Base-by-base conservation (phyloP, 2,888 invertebrate genomes). In the Alloscopus bannaensis region DNA sequence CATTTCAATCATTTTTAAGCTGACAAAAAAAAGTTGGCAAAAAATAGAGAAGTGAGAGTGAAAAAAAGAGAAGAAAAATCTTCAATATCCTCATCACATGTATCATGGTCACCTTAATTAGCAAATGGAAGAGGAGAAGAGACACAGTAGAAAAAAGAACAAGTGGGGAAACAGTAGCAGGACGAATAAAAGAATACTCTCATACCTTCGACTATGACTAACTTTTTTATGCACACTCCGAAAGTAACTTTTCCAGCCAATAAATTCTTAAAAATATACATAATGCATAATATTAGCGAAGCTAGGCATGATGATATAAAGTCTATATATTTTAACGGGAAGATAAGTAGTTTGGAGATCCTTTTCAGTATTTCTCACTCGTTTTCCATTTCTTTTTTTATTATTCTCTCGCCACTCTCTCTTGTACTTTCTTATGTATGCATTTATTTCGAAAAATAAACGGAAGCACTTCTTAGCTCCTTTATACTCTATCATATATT, bases 91-190 rank as follows among this genome's bases (percentile, higher is more conserved):
- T 36, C 62, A 64, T 72, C 72, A 65, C 72, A 72, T 72, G 72
- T 72, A 72, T 72, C 72, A 72, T 72, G 72, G 72, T 72, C 72
- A 72, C 72, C 72, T 72, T 72, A 72, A 72, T 72, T 72, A 72
- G 72, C 64, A 72, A 72, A 72, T 72, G 72, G 72, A n/a, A 72
- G 72, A 65, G 47, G 50, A 65, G 71, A 62, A 62, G 71, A 52
- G 29, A 22, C 70, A 47, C 31, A 59, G 57, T 6, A 57, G 59
- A 60, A 47, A 52, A 42, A 64, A 55, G 64, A 64, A 57, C 64
- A 72, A 64, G 72, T 72, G 57, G 64, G 40, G 62, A 71, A 42
- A 52, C 60, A 29, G 55, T 55, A 42, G 40, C 60, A 29, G 55
- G 36, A n/a, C 36, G 28, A 36, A 71, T 70, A 59, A 40, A 28